Conservation (phyloP, 2,113 vertebrate genomes). For the Mirounga angustirostris region DNA sequence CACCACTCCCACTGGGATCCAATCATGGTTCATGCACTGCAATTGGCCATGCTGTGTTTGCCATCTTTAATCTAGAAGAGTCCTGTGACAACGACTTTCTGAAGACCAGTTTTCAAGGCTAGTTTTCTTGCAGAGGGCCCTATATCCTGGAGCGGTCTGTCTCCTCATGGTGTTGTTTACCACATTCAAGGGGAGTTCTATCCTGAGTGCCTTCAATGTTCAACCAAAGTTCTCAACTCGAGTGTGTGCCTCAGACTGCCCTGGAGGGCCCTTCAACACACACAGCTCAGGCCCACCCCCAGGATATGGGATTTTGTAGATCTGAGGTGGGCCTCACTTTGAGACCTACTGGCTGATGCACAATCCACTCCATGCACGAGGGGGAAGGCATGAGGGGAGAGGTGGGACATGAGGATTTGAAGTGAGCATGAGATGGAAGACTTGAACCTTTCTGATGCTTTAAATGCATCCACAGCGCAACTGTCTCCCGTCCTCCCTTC, state of each 20-base stretch:
- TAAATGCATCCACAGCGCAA: accelerated
- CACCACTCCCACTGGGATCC: not conserved
- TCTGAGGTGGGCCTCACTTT: not conserved
- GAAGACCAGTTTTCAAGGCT: not conserved
- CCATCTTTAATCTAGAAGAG: not conserved
- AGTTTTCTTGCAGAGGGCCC: not conserved
- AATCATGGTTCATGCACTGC: accelerated
- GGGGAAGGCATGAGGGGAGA: not conserved
- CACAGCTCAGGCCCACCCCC: not conserved
- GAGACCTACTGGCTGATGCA: not conserved
- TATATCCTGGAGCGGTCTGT: no score
- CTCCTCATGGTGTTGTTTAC: no score
- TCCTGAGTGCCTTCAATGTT: not conserved
- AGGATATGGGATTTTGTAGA: not conserved
- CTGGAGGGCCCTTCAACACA: no score
- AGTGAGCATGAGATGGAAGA: not conserved
- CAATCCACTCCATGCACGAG: accelerated
- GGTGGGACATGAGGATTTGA: accelerated
- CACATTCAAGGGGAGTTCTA: not conserved
- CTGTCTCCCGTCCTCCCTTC: accelerated
- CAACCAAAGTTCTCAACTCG: not conserved
- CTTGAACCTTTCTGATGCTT: not conserved
- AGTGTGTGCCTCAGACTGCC: no score
- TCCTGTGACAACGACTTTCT: not conserved
- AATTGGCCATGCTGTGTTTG: accelerated